Base-by-base conservation (phyloP, 2,888 invertebrate genomes). In the Ochlodes sylvanus region DNA sequence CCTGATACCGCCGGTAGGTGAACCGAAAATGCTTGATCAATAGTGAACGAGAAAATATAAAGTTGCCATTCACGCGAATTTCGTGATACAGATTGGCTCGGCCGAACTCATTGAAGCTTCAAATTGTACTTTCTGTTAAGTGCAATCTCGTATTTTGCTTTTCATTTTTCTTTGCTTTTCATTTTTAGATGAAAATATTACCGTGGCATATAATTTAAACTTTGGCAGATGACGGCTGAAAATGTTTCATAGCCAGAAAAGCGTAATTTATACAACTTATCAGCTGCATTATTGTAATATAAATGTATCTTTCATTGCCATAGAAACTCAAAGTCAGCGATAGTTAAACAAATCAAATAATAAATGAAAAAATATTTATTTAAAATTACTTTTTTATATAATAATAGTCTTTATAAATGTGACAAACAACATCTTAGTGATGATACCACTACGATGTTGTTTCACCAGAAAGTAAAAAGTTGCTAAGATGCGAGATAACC, bases 1-100 rank as follows among this genome's bases (percentile, higher is more conserved):
- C 66, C 66, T 66, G 66, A 60, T 54, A 54, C 60, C 66, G 54
- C 34, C 54, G 17, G 32, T 52, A 42, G 54, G 41, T 42, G 10
- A 60, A 52, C 19, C 58, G 42, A 54, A 66, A 54, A 54, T 27
- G 21, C 47, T 56, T 58, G 65, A 58, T 58, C 58, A 65, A 58
- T 32, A 60, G 42, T 38, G 27, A 32, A 50, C 21, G n/a, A 60
- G 54, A 47, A 27, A 65, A 61, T 60, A 60, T 42, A 27, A 50
- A 14, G 54, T 67, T 42, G 34, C 58, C 12, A 60, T 61, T 44
- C 44, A 54, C 17, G 21, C 21, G 41, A 44, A 34, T n/a, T 19
- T 17, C 14, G 32, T 7, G 2, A 61, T 55, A 61, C 14, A 21
- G 32, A 61, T 67, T 61, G 60, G 52, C 19, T 27, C 32, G 54